These are phyloP conservation scores for Lutjanus erythropterus DNA, from an alignment of 2,113 vertebrate species.

Conservation along the genomic window DNA sequence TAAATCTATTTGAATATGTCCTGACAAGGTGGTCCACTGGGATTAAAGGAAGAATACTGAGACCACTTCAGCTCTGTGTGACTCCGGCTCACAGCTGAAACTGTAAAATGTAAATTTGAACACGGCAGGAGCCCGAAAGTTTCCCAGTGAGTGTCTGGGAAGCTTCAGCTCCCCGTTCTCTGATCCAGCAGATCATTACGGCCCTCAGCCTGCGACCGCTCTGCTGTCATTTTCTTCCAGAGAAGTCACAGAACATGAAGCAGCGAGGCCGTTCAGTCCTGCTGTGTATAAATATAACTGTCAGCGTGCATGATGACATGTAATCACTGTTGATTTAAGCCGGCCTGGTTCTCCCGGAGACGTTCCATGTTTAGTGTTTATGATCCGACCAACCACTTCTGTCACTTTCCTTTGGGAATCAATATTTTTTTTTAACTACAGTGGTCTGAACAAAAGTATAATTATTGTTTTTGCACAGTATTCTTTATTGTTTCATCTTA, in stretches of 20 bases:
- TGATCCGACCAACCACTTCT: not conserved
- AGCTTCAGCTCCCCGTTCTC: not conserved
- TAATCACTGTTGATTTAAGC: slow-evolving; percentile 37
- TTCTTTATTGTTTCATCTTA: not conserved
- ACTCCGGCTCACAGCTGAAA: not conserved
- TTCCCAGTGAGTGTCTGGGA: not conserved
- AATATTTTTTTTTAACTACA: not conserved
- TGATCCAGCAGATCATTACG: slow-evolving; percentile 1
- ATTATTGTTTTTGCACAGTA: not conserved
- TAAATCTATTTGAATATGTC: not conserved
- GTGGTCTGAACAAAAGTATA: not conserved
- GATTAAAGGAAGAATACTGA: slow-evolving; percentile 3
- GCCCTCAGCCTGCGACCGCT: not conserved
- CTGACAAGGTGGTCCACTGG: not conserved
- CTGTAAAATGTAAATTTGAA: slow-evolving; percentile 14
- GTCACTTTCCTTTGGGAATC: not conserved
- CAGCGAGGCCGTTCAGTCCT: not conserved
- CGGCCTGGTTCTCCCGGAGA: not conserved
- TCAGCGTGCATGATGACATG: slow-evolving; percentile 40
- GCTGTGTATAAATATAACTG: slow-evolving; percentile 45
- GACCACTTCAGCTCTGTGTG: not conserved
- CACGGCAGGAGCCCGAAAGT: not conserved
- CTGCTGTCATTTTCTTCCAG: not conserved
- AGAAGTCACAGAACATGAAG: not conserved
- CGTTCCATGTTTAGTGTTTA: not conserved